Base-by-base conservation (phyloP, 2,113 vertebrate genomes). In the Callopanchax toddi region DNA sequence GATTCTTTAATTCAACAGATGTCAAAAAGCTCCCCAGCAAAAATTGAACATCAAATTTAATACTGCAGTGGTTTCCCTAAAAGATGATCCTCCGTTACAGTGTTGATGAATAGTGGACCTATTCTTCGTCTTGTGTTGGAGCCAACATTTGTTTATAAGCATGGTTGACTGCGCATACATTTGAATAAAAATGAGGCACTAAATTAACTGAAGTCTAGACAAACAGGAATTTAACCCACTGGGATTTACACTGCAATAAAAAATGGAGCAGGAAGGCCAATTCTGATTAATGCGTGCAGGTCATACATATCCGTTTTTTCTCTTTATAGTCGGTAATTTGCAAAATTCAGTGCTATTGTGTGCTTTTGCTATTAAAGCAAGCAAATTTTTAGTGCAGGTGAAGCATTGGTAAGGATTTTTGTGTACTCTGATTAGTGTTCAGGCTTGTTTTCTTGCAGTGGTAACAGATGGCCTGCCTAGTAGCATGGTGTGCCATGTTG, bases 391-490 rank as follows among this genome's bases (percentile, higher is more conserved):
- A 1, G 20, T 49, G 18, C 1, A 23, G 49, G 53, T 16, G 21
- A 12, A 51, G 39, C 13, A 2, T 32, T 18, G 20, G 57, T 6
- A 54, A 49, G 20, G 11, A 8, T 4, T 1, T 29, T 4, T 29
- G 43, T 25, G 11, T 11, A 8, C 43, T 37, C 50, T 34, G 16
- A 3, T 16, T 26, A 20, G 60, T 69, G 39, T 66, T 61, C 22
- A 54, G 49, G 57, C 60, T 44, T 66, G 54, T 44, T 71, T 57
- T 51, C 46, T 15, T 21, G 20, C 25, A 11, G n/a, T 54, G 60
- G 12, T 26, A 66, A 71, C 86, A 89, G 83, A 88, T 88, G 86
- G 84, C 52, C 21, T 57, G 49, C 50, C 37, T 29, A 58, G 36
- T 72, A 43, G 44, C 89, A 67, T 75, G 73, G 69, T 64, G 74